These are phyloP conservation scores for Nomada flava DNA, from an alignment of 2,888 invertebrate genomes.

Conservation along the genomic window DNA sequence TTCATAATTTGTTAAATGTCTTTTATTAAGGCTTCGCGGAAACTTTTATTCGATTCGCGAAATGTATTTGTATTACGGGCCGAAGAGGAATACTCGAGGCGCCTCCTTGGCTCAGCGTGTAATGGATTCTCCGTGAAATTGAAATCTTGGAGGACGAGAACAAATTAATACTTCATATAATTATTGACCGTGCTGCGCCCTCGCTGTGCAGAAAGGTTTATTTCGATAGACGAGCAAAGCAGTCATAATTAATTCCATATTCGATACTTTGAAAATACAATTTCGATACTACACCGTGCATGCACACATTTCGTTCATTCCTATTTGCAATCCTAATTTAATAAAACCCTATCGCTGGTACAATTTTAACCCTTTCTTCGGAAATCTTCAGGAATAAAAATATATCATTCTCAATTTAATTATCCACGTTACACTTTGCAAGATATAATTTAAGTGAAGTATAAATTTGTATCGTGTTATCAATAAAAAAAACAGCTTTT, in stretches of 20 bases:
- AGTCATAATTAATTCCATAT: no score
- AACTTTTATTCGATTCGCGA: constrained; percentile 34
- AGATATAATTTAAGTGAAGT: no score
- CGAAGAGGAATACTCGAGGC: constrained; percentile 1
- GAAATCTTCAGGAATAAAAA: no score
- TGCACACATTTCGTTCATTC: no score
- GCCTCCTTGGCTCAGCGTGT: constrained; percentile 1
- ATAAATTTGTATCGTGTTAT: no score
- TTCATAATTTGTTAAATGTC: constrained; percentile 44
- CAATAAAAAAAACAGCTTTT: background rate
- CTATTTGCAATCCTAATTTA: no score
- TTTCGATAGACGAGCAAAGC: background rate
- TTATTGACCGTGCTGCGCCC: background rate
- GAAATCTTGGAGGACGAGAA: background rate
- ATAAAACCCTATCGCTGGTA: no score
- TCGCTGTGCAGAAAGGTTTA: background rate
- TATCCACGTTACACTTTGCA: no score
- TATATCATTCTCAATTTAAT: no score
- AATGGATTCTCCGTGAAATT: constrained; percentile 27
- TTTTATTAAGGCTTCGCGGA: constrained; percentile 16
- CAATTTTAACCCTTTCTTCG: no score
- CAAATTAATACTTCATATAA: background rate
- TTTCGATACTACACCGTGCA: no score
- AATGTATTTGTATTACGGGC: constrained; percentile 13
- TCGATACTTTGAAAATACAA: no score